Conservation (phyloP, 2,797 vertebrate species). For the Mastacembelus armatus region DNA sequence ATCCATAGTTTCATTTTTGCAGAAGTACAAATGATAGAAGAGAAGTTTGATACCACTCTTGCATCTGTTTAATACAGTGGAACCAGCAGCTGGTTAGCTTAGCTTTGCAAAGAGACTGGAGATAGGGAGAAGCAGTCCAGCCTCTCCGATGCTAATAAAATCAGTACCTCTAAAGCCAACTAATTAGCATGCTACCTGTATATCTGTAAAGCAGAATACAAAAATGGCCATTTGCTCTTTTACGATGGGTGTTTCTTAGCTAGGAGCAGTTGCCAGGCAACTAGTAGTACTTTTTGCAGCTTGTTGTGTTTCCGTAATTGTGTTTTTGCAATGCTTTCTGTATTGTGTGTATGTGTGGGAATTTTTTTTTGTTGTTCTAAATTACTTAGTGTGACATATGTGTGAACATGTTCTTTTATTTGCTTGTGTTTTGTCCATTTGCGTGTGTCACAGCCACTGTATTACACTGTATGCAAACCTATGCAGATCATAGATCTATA, state of each 20-base stretch:
- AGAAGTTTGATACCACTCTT: background rate
- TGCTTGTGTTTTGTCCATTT: background rate
- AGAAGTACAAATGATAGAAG: too few relatives aligned
- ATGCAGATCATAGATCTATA: too few relatives aligned
- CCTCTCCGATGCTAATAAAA: too few relatives aligned
- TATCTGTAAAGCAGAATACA: too few relatives aligned
- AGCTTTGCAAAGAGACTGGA: background rate
- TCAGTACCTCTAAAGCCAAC: background rate
- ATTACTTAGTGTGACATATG: background rate
- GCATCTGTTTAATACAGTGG: background rate
- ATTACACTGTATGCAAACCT: too few relatives aligned
- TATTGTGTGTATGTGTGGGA: background rate
- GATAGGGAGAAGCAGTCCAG: background rate
- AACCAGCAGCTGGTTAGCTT: background rate
- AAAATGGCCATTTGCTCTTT: background rate
- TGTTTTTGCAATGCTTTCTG: background rate
- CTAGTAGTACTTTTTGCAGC: slow-evolving; percentile 9
- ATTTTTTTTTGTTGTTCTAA: background rate
- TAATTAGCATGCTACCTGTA: background rate
- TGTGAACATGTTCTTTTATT: background rate
- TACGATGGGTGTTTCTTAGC: background rate
- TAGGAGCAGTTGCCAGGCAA: slow-evolving; percentile 11
- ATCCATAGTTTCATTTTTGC: too few relatives aligned
- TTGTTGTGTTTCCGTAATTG: slow-evolving; percentile 1
- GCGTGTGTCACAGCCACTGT: background rate